Base-by-base conservation (phyloP, 2,888 invertebrate genomes). In the Therioaphis trifolii region DNA sequence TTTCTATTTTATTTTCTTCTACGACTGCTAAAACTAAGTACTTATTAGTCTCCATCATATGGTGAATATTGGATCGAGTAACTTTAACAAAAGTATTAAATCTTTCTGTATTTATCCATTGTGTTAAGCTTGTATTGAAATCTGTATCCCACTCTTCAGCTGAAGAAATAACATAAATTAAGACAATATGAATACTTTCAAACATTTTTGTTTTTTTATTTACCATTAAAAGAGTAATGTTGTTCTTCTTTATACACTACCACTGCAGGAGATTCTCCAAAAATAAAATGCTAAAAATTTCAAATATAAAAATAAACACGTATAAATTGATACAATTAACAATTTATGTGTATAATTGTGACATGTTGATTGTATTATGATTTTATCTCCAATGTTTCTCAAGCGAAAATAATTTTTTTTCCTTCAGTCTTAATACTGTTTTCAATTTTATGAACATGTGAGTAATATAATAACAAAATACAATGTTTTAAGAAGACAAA, bases 31-130 rank as follows among this genome's bases (percentile, higher is more conserved):
- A 91, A 4, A 96, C 97, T 84, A 98, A 90, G 89, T 93, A 95
- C 88, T 97, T 97, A 87, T 93, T 93, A 0, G 95, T 95, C 87
- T 93, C 92, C 88, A 96, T 91, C 86, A 97, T 89, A 88, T 96
- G 94, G 89, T 96, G 93, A 35, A 91, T 88, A 84, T 89, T 90
- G 24, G 86, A 85, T 43, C 86, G 84, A 14, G 86, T 85, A 1
- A 86, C 92, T 90, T 95, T 96, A 11, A 96, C 95, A 88, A 97
- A 97, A 72, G 94, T 93, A 63, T 94, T 92, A 90, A 97, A 98
- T 85, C 97, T 91, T 88, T 98, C 97, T 21, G 93, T 92, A 87
- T 96, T 95, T 35, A 98, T 92, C 96, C 97, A 98, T 86, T 93
- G 92, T 86, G 94, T 92, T 86, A 98, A 90, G 29, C 94, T 93